phyloP scores from a whole-genome alignment of 2,888 invertebrate genomes.

The Escarpia spicata region DNA sequence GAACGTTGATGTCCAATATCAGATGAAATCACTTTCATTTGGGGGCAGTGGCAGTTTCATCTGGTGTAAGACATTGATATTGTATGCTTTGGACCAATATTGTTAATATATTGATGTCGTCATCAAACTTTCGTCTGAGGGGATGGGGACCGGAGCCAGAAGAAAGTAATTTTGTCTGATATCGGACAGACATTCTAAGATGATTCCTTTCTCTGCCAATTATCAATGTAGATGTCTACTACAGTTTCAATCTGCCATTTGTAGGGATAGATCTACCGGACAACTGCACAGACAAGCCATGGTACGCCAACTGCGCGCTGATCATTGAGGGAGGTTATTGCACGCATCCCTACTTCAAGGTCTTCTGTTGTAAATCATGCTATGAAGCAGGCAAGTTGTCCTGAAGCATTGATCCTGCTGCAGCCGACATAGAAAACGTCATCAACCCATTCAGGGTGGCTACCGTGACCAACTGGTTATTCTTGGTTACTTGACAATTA shows the following conservation, averaged over 20 bases:
- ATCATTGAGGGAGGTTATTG: conserved; percentile 88
- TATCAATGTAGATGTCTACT: background rate
- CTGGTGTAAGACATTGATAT: too few relatives aligned
- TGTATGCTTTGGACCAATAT: too few relatives aligned
- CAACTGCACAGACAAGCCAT: conserved; percentile 85
- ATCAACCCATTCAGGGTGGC: background rate
- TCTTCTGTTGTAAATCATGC: conserved; percentile 93
- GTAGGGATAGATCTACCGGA: conserved; percentile 72
- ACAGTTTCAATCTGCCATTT: background rate
- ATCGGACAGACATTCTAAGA: too few relatives aligned
- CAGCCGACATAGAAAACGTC: background rate
- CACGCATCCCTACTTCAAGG: conserved; percentile 78
- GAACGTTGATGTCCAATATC: too few relatives aligned
- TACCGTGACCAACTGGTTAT: background rate
- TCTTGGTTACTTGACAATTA: background rate
- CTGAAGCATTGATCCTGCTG: background rate
- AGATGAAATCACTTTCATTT: too few relatives aligned
- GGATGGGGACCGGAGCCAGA: too few relatives aligned
- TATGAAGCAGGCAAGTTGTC: background rate
- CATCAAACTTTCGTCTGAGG: too few relatives aligned
- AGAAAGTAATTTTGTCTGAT: too few relatives aligned
- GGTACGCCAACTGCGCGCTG: conserved; percentile 88
- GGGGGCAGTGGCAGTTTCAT: too few relatives aligned
- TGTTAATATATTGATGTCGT: too few relatives aligned
- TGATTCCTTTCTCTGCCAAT: too few relatives aligned